Evolutionary conservation across 2,888 invertebrate species (phyloP), one percentile per base, ranked within the genome.

Genomic region (Dryocosmus kuriphilus): DNA sequence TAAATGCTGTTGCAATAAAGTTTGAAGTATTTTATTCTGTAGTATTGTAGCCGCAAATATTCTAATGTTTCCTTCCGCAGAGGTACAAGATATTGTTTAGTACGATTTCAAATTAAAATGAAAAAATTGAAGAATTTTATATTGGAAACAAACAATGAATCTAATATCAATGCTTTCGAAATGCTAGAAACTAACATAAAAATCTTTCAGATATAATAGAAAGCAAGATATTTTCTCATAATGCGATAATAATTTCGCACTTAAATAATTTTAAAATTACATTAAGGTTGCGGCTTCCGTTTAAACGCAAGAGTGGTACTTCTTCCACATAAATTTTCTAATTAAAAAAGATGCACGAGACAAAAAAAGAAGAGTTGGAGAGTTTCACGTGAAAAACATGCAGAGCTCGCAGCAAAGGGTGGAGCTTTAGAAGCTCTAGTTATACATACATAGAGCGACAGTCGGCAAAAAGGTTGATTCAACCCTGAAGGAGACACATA

Each of bases 391-490:
- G 67, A 71, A 71, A 46, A 71, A 71, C 46, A 46, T 71, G 46
- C 46, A 30, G 41, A 9, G 67, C 24, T 67, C 19, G 41, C 27
- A 24, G 41, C 41, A 27, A 67, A 67, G 67, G 67, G 67, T 41
- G 67, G 46, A 71, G 30, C 41, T 71, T 30, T 46, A 46, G 67
- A 67, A 41, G 51, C 30, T 71, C 51, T 51, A 71, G 46, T 71
- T 71, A 19, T 6, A 41, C 24, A 30, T 71, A 30, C 27, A 46
- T 30, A 46, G 46, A 27, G 46, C 46, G 27, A 30, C 30, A 51
- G 46, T 71, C 46, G 67, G n/a, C 67, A 71, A 71, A 71, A 71
- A 71, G 46, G 67, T 71, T 71, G 67, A 71, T 71, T 71, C 67
- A 71, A 71, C 67, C 46, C 67, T 46, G 46, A 71, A 71, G 67